phyloP scores from a whole-genome alignment of 2,888 invertebrate species.

The Cylindroiulus punctatus region DNA sequence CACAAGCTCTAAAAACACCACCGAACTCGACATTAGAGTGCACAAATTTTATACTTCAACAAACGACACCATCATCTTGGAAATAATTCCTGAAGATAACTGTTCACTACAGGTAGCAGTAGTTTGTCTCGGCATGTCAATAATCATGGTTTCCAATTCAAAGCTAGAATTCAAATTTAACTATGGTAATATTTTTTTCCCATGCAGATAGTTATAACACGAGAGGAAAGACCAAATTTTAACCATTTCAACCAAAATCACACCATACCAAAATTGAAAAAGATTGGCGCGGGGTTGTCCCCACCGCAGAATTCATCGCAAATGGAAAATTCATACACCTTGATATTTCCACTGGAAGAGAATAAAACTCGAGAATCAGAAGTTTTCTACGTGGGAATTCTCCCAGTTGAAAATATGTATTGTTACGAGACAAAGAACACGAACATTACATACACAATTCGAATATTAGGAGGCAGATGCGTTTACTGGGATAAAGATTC shows the following conservation, averaged over 20 bases:
- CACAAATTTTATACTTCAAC: not conserved
- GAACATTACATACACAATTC: not conserved
- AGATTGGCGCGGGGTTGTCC: not conserved
- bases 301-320: not conserved
- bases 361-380: not conserved
- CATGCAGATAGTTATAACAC: not conserved
- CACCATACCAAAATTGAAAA: not conserved
- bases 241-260: not conserved
- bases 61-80: not conserved
- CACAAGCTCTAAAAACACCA: not conserved
- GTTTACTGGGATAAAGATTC: conserved; percentile 39
- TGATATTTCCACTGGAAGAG: not conserved
- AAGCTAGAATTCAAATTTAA: not conserved
- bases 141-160: no score
- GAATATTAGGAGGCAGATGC: not conserved
- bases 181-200: not conserved
- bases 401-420: not conserved
- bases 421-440: not conserved
- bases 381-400: not conserved
- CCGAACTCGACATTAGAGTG: not conserved
- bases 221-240: conserved; percentile 3
- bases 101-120: conserved; percentile 2
- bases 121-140: not conserved
- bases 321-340: not conserved
- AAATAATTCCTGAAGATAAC: not conserved